Base-by-base conservation (phyloP, 2,888 invertebrate genomes). In the Eudemis profundana region DNA sequence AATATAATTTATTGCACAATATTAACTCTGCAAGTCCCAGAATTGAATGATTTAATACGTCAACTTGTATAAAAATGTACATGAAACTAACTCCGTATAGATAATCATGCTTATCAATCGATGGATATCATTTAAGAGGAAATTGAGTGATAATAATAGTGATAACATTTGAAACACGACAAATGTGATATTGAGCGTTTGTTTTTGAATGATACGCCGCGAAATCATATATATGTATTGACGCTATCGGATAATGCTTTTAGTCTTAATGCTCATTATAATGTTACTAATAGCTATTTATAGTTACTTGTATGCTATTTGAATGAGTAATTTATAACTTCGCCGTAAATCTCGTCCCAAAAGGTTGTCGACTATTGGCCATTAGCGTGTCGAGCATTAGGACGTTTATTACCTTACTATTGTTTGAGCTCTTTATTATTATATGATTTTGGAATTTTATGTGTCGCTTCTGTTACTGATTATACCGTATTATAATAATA, bases 111-210 rank as follows among this genome's bases (percentile, higher is more conserved):
- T 67, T 71, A 87, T 87, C 82, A 79, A 79, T 79, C 74, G 82
- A 86, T 85, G 82, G 69, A 74, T 88, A 90, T 89, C 87, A 53
- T 80, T 75, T 75, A 79, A 76, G 69, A 78, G 83, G 84, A 89
- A 88, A 83, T 82, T 73, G 72, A 70, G 23, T 69, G 83, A 83
- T 85, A 83, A 74, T 71, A 29, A n/a, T 33, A 19, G 14, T 21
- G 65, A 65, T 65, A 65, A 60, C 65, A 53, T 53, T 53, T 38
- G 44, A 47, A 60, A 53, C 38, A 50, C 51, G 53, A 51, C 50
- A 50, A 64, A 44, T 46, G 50, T 50, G 64, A 57, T 53, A 65
- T 65, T 53, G 47, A 29, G 33, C 29, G 46, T 65, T 59, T 65
- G 59, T 60, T 65, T 53, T 60, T 46, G 51, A 60, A 49, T 49